Evolutionary conservation across 2,888 invertebrate species (phyloP).

Genomic region (Ashinkailepas kermadecensis): DNA sequence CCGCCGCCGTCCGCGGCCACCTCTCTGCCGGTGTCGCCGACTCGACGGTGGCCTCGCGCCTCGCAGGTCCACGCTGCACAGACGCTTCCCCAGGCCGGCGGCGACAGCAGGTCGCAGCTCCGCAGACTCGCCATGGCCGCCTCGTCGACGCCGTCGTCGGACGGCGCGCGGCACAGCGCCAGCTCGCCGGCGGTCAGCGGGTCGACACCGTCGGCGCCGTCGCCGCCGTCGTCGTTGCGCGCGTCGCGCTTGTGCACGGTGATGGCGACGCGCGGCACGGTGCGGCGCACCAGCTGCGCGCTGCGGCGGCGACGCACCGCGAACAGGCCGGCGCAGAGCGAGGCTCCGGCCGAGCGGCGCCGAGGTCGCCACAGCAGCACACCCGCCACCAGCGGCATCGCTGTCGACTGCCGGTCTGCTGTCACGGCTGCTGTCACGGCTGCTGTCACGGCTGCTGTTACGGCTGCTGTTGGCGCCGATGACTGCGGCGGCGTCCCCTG

Average conservation of each 20-base stretch:
- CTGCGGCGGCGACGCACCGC: not conserved
- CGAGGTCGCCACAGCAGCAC: constrained; percentile 10
- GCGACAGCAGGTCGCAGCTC: no score
- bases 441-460: no score
- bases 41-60: no score
- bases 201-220: not conserved
- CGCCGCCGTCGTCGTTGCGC: not conserved
- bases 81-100: no score
- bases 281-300: not conserved
- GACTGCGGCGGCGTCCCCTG: no score
- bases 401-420: no score
- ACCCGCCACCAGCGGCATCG: not conserved
- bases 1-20: not conserved
- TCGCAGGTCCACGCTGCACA: no score
- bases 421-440: no score
- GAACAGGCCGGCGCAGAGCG: constrained; percentile 6
- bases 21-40: not conserved
- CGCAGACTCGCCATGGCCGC: not conserved
- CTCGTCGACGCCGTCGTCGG: not conserved
- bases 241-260: not conserved
- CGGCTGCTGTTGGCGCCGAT: no score
- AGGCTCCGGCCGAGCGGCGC: not conserved
- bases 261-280: constrained; percentile 2
- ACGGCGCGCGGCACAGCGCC: not conserved
- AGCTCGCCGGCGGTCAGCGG: not conserved